Percentiles rank a stretch among this genome's conserved stretches.
These are phyloP conservation scores for Lates japonicus DNA, from an alignment of 2,797 vertebrate genomes.

Conservation along the genomic window DNA sequence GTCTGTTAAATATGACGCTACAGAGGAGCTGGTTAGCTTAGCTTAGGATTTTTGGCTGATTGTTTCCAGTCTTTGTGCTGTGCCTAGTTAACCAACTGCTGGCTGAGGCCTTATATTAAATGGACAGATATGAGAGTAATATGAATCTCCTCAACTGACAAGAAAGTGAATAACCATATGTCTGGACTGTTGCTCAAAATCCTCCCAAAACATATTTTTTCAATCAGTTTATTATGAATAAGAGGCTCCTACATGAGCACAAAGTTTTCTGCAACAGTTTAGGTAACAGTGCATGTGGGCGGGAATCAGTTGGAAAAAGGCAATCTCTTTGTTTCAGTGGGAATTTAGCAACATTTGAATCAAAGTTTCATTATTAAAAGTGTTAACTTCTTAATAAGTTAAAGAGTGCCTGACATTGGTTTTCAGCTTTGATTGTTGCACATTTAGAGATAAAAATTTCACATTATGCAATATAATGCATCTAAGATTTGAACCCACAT, in stretches of 20 bases:
- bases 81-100: background rate
- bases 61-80: background rate
- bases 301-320: background rate
- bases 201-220: background rate
- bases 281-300: too few relatives aligned
- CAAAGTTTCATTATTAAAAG: background rate
- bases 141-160: background rate
- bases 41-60: background rate
- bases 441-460: background rate
- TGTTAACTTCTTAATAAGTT: background rate
- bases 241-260: too few relatives aligned
- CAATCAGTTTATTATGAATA: background rate
- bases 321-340: background rate
- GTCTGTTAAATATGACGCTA: background rate
- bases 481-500: background rate
- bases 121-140: background rate
- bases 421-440: background rate
- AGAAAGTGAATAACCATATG: background rate
- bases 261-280: too few relatives aligned
- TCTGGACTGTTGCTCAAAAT: background rate
- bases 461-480: background rate
- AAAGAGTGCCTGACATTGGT: background rate
- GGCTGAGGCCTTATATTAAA: background rate
- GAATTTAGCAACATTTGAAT: background rate
- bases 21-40: background rate